Base-by-base conservation (phyloP, 2,888 invertebrate species). In the Aleiodes testaceus region DNA sequence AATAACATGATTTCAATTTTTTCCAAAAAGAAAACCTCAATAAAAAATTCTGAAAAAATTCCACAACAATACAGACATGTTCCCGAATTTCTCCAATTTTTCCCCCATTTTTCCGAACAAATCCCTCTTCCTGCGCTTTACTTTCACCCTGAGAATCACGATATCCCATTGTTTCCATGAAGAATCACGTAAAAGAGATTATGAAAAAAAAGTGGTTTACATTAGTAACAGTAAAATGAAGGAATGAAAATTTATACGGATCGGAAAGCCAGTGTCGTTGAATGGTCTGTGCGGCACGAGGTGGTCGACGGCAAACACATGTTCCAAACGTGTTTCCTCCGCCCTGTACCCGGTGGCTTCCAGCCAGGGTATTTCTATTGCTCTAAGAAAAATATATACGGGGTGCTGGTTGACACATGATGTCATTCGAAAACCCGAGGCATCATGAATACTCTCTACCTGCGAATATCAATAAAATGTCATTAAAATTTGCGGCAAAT, bases 241-340 rank as follows among this genome's bases (percentile, higher is more conserved):
- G 49, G 69, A 68, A 73, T 70, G 72, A 72, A 74, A 75, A 69
- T 69, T 66, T 16, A 36, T 36, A 9, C 45, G 9, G 11, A 47
- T 14, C 52, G 20, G 53, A 9, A 45, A 30, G 42, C 49, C 71
- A 72, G 70, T 71, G 74, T 70, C 72, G 70, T 73, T 69, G 76
- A 63, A 69, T 78, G 72, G 74, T 77, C 72, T 72, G 69, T 55
- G 36, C 2, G 67, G 77, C 73, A 75, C 68, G 69, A 76, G 75
- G 78, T 77, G 79, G 77, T 77, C 76, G 78, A 61, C 61, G 72
- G 69, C 76, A 75, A 75, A 84, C 82, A 84, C 84, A 79, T 85
- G 84, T 84, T 79, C 73, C 72, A 74, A 82, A 81, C 79, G 77
- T 83, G 80, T 80, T 79, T 67, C 67, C 49, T 45, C 47, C 59